Conservation (phyloP, 2,797 vertebrate genomes). For the Tamandua tetradactyla region DNA sequence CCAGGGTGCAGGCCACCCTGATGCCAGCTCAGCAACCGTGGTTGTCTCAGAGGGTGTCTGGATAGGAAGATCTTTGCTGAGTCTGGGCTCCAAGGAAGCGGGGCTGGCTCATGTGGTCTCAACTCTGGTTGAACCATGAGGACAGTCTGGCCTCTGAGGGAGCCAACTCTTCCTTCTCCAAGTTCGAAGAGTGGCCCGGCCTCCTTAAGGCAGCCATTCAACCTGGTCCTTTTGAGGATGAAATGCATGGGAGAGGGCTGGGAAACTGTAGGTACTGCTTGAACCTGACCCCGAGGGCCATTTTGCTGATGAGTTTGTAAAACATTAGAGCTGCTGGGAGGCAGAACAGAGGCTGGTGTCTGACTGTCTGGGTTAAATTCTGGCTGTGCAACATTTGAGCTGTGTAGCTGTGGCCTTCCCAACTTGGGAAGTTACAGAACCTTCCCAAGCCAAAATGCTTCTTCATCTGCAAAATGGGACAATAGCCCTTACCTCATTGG, state of each 20-base stretch:
- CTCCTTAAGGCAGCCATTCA: background rate
- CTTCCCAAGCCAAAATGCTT: background rate
- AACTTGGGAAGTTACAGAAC: background rate
- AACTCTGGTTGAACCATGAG: background rate
- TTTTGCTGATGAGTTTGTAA: background rate
- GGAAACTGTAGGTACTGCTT: background rate
- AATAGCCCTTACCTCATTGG: background rate
- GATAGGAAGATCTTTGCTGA: conserved; percentile 9
- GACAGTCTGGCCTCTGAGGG: background rate
- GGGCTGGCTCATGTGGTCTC: background rate
- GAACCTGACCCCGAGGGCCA: background rate
- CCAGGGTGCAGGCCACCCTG: background rate
- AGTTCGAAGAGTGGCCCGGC: background rate
- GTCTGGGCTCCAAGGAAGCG: background rate
- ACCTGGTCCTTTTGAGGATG: background rate
- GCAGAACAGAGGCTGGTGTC: background rate
- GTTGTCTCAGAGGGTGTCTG: background rate
- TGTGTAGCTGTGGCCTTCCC: background rate
- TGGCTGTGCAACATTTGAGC: background rate
- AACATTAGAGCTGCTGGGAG: background rate
- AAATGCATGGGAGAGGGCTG: background rate
- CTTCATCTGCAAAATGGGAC: background rate
- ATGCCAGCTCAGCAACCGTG: background rate
- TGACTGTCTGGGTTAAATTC: background rate
- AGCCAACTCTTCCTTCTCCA: background rate